Evolutionary conservation across 1,140 invertebrate species (phyloP).

Genomic region (Hirudo medicinalis): DNA sequence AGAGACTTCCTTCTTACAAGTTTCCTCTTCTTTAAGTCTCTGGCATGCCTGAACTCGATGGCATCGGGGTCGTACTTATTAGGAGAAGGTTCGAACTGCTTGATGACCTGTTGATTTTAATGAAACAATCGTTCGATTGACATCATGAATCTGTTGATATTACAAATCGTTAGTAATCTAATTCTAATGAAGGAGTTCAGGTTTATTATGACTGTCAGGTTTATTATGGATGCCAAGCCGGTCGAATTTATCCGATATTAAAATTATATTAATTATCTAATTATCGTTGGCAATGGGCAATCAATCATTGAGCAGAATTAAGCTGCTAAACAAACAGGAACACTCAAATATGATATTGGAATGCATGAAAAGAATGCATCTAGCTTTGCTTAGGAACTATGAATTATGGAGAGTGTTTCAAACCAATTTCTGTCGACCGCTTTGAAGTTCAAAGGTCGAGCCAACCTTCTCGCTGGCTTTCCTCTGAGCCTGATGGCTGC

Average conservation of each 20-base stretch:
- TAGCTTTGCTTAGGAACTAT: not conserved
- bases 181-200: no score
- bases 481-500: slow-evolving; percentile 34
- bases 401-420: no score
- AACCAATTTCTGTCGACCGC: no score
- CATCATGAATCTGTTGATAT: not conserved
- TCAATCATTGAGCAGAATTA: no score
- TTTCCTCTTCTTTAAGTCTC: slow-evolving; percentile 6
- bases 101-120: not conserved
- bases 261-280: no score
- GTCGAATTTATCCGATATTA: no score
- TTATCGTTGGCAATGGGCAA: no score
- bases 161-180: no score
- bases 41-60: slow-evolving; percentile 7
- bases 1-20: not conserved
- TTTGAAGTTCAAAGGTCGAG: not conserved
- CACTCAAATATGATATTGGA: not conserved
- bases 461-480: slow-evolving; percentile 31
- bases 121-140: not conserved
- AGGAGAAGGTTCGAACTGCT: not conserved
- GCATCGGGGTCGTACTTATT: slow-evolving; percentile 11
- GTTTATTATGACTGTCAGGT: no score
- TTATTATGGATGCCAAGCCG: no score
- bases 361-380: not conserved
- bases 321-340: not conserved